Conservation (phyloP, 2,888 invertebrate species). For the Tetrapedia diversipes region DNA sequence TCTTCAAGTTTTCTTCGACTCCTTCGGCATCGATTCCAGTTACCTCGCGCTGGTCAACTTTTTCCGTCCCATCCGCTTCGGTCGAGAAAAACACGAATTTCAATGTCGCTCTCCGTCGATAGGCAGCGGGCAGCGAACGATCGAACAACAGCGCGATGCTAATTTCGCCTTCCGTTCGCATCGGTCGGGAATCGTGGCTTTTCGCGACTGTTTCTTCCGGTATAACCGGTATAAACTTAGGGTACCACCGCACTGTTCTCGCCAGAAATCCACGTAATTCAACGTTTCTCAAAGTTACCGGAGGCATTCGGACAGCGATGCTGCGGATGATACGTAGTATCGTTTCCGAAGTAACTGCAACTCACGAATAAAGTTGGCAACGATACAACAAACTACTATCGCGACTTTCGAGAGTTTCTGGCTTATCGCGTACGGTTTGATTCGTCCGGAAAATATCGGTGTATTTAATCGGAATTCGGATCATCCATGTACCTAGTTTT, state of each 20-base stretch:
- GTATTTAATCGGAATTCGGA: constrained; percentile 1
- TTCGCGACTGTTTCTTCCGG: neutral
- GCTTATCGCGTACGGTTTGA: neutral
- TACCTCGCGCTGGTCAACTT: neutral
- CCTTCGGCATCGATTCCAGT: neutral
- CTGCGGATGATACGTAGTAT: neutral
- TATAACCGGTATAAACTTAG: too few species aligned
- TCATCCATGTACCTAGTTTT: too few species aligned
- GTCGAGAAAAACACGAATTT: constrained; percentile 2
- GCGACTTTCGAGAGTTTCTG: neutral
- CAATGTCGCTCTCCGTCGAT: too few species aligned
- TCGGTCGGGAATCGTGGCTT: neutral
- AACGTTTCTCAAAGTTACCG: neutral
- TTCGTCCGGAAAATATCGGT: neutral
- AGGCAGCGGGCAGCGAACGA: too few species aligned
- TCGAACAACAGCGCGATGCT: too few species aligned
- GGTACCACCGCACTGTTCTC: too few species aligned
- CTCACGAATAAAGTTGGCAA: neutral
- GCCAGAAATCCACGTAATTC: neutral
- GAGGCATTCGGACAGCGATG: neutral
- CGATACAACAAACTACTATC: neutral
- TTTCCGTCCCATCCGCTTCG: too few species aligned
- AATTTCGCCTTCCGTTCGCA: too few species aligned
- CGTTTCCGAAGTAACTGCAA: constrained; percentile 8
- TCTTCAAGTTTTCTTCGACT: neutral